Base-by-base conservation (phyloP, 2,888 invertebrate genomes). In the Phyllotreta cruciferae region DNA sequence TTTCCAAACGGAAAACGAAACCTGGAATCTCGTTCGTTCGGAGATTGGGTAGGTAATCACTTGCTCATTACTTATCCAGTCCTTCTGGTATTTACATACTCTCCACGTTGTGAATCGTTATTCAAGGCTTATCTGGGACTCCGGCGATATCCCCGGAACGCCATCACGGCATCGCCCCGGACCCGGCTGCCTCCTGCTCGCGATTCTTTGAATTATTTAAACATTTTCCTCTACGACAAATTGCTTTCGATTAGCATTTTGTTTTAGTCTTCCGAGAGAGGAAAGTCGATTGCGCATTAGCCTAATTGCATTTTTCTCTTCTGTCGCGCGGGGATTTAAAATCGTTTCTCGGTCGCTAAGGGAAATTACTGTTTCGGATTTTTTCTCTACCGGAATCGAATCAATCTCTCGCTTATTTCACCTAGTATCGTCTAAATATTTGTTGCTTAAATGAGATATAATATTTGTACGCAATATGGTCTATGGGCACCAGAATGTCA, bases 21-120 rank as follows among this genome's bases (percentile, higher is more conserved):
- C 24, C 24, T 24, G 24, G 24, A 24, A 24, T 24, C 24, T 24
- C 61, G 56, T 67, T 60, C 64, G 64, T 64, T 74, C 71, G 73
- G 24, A 76, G 78, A 79, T 78, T 78, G 79, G 77, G 24, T 77
- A 74, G 78, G 78, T 79, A 79, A 80, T 79, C 79, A 78, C 78
- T 79, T 76, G 73, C 77, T 79, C 78, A 74, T 78, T 78, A 79
- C 76, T 78, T 76, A 76, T 74, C 76, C 74, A 66, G 63, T 56
- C 69, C 42, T 60, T 60, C 66, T 65, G 64, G 66, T 72, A 73
- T 73, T 73, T 73, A 73, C 73, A 73, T 73, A 72, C 68, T 68
- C 69, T 67, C 68, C 65, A 67, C 66, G 69, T 60, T 66, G 53
- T 52, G 70, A 71, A 71, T 71, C 71, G 73, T 71, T 71, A 73